These are phyloP conservation scores for Chrysemys picta DNA, from an alignment of 2,113 vertebrate species.

Conservation along the genomic window DNA sequence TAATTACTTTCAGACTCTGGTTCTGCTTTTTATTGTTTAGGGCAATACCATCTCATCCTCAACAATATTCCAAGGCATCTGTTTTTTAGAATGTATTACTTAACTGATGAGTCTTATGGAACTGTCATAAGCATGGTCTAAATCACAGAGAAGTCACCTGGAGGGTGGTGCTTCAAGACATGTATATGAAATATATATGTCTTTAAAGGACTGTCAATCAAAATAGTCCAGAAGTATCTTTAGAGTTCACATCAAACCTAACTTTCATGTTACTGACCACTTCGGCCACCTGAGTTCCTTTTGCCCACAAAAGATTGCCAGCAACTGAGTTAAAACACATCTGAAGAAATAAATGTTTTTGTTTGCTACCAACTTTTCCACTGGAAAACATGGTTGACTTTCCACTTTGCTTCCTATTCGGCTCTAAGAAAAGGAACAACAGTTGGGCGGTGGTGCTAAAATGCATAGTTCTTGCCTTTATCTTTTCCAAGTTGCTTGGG, in stretches of 20 bases:
- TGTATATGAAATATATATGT: conserved; percentile 3
- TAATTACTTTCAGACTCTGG: conserved; percentile 51
- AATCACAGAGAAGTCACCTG: conserved; percentile 8
- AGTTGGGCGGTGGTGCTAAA: conserved; percentile 17
- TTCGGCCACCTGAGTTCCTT: background rate
- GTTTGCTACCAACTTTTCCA: background rate
- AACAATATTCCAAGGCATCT: background rate
- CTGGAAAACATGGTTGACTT: background rate
- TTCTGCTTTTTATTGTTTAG: conserved; percentile 52
- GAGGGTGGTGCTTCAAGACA: conserved; percentile 1
- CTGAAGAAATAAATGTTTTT: conserved; percentile 29
- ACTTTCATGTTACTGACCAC: background rate
- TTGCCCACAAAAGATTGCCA: conserved; percentile 3
- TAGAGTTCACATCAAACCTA: background rate
- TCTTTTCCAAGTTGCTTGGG: background rate
- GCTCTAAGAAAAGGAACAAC: conserved; percentile 15
- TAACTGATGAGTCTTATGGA: background rate
- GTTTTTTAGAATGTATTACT: background rate
- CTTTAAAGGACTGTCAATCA: conserved; percentile 4
- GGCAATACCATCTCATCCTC: conserved; percentile 3
- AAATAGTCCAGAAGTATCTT: conserved; percentile 20
- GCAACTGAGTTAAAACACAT: conserved; percentile 30
- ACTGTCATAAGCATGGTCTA: background rate
- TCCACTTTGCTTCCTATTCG: conserved; percentile 22
- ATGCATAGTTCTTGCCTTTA: conserved; percentile 18